Evolutionary conservation across 2,888 invertebrate genomes (phyloP), one percentile per base, ranked within the genome.

Genomic region (Acrobasis repandana): DNA sequence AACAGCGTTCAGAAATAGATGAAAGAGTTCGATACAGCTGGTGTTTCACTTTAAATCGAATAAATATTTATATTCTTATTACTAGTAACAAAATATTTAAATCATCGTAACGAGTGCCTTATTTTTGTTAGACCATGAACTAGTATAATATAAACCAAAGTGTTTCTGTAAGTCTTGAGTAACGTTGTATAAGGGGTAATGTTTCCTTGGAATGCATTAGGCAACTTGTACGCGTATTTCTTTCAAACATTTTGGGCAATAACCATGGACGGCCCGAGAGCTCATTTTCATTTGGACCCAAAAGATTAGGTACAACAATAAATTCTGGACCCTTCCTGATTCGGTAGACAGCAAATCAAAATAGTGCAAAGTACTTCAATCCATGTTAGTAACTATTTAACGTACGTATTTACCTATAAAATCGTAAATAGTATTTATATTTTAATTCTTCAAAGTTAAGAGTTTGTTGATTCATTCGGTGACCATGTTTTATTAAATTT

Each of bases 291-390:
- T 67, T 60, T 50, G 61, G 51, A 56, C 57, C 61, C 49, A 10
- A 10, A 16, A 63, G 65, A 66, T 67, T 64, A 66, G 65, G 68
- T 63, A 54, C 56, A 11, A 62, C 67, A 63, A 65, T 58, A 59
- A 57, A 48, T 36, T 58, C 43, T 15, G 54, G 60, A 49, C 61
- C 64, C 66, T 66, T 62, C 62, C 63, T 57, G 63, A n/a, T 43
- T 43, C 43, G n/a, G n/a, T 43, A 14, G 43, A 43, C 14, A n/a
- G n/a, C n/a, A n/a, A n/a, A n/a, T n/a, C n/a, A n/a, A n/a, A n/a
- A n/a, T n/a, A n/a, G n/a, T n/a, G n/a, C n/a, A n/a, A n/a, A n/a
- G n/a, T 43, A 43, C 43, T n/a, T 9, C 43, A 43, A 43, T 43
- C 43, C n/a, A 43, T 14, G 43, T 43, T 11, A 38, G 43, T 9